Evolutionary conservation across 2,113 vertebrate genomes (phyloP).

Genomic region (Hassar affinis): DNA sequence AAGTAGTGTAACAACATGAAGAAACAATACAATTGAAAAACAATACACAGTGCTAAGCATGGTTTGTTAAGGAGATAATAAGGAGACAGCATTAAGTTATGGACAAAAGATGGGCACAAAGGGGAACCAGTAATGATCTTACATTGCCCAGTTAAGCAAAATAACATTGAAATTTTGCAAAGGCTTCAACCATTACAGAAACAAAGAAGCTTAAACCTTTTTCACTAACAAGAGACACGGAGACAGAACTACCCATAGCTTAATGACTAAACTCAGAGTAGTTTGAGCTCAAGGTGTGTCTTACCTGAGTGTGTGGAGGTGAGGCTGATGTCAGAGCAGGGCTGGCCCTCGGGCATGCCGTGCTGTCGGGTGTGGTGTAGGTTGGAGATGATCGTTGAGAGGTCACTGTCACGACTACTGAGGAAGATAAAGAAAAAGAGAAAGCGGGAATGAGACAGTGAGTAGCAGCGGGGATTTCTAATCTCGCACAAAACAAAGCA

Average conservation of each 20-base stretch:
- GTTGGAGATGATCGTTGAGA: slow-evolving; percentile 93
- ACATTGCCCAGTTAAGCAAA: slow-evolving; percentile 69
- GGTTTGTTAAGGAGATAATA: slow-evolving; percentile 69
- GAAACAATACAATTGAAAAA: slow-evolving; percentile 31
- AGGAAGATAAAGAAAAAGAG: slow-evolving; percentile 48
- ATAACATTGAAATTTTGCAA: slow-evolving; percentile 59
- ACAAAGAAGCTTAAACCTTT: slow-evolving; percentile 48
- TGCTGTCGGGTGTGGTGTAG: slow-evolving; percentile 90
- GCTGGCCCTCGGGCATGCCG: slow-evolving; percentile 91
- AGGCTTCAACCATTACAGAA: slow-evolving; percentile 56
- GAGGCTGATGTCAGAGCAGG: slow-evolving; percentile 82
- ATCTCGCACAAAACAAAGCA: slow-evolving; percentile 31
- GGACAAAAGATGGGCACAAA: slow-evolving; percentile 67
- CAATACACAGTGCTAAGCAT: slow-evolving; percentile 50
- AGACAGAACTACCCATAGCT: neutral
- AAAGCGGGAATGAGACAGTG: slow-evolving; percentile 20
- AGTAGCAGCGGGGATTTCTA: slow-evolving; percentile 25
- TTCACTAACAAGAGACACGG: slow-evolving; percentile 17
- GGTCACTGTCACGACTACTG: slow-evolving; percentile 87
- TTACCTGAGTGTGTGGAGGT: slow-evolving; percentile 86
- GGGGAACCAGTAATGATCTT: slow-evolving; percentile 72
- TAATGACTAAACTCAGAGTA: slow-evolving; percentile 1
- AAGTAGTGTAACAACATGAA: neutral
- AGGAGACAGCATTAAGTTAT: slow-evolving; percentile 73
- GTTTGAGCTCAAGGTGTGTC: slow-evolving; percentile 51